Percentiles rank a stretch among this genome's conserved stretches.
Conservation (phyloP, 2,888 invertebrate genomes). For the Muschampia plurimacula region DNA sequence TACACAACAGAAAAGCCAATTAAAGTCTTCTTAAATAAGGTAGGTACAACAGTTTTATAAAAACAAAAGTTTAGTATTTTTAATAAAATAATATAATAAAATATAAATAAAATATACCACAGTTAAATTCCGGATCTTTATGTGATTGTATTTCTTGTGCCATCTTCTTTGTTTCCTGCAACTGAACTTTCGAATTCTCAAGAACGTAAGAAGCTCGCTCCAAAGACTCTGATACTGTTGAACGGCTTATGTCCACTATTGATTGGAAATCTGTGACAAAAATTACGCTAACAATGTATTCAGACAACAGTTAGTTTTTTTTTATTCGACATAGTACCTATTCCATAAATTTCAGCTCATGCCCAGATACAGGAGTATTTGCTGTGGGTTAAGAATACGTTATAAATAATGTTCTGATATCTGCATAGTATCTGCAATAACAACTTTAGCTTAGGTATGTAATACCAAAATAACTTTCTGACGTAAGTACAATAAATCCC, state of each 20-base stretch:
- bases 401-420: too few relatives aligned
- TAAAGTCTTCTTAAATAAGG: slow-evolving; percentile 35
- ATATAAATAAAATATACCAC: slow-evolving; percentile 28
- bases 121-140: slow-evolving; percentile 40
- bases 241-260: slow-evolving; percentile 48
- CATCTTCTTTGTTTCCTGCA: slow-evolving; percentile 15
- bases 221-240: slow-evolving; percentile 47
- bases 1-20: slow-evolving; percentile 79
- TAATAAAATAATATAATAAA: too few relatives aligned
- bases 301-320: too few relatives aligned
- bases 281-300: not conserved
- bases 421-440: not conserved
- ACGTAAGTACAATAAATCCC: not conserved
- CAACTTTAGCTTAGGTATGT: not conserved
- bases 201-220: slow-evolving; percentile 45
- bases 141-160: slow-evolving; percentile 33
- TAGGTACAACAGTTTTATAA: slow-evolving; percentile 48
- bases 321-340: too few relatives aligned
- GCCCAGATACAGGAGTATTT: too few relatives aligned
- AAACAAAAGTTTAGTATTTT: not conserved
- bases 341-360: too few relatives aligned
- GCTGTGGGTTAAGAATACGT: too few relatives aligned
- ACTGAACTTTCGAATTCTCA: slow-evolving; percentile 30
- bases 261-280: slow-evolving; percentile 50
- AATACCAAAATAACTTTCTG: not conserved